Conservation (phyloP, 2,113 vertebrate species). For the Grallaria varia region DNA sequence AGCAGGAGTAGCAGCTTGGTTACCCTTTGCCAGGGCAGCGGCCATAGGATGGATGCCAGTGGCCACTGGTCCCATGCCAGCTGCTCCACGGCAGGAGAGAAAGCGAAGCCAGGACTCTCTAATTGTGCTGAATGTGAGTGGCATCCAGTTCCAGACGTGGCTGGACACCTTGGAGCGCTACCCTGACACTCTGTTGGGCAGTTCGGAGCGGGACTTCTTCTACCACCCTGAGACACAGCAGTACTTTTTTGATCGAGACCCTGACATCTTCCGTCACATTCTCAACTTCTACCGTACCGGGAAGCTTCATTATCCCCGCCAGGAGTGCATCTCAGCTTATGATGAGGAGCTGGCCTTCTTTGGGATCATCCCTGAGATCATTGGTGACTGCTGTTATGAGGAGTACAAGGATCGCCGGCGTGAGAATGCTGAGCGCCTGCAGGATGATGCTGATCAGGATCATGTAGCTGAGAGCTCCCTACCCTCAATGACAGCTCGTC, state of each 20-base stretch:
- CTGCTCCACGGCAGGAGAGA: conserved; percentile 80
- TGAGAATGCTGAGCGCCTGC: conserved; percentile 90
- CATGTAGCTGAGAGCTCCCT: conserved; percentile 72
- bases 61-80: conserved; percentile 89
- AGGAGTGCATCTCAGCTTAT: conserved; percentile 94
- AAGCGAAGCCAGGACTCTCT: conserved; percentile 82
- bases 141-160: conserved; percentile 94
- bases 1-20: conserved; percentile 92
- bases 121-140: conserved; percentile 92
- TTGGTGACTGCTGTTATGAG: conserved; percentile 97
- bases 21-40: conserved; percentile 94
- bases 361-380: conserved; percentile 94
- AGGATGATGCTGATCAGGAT: conserved; percentile 89
- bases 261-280: conserved; percentile 94
- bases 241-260: conserved; percentile 97
- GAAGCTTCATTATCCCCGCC: conserved; percentile 92
- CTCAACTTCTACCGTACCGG: conserved; percentile 97
- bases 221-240: conserved; percentile 90
- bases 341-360: conserved; percentile 97
- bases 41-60: conserved; percentile 99
- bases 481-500: conserved; percentile 81
- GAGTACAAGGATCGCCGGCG: conserved; percentile 95
- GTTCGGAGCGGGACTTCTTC: conserved; percentile 94
- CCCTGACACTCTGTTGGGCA: conserved; percentile 94
- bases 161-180: conserved; percentile 92